These are phyloP conservation scores for Loris lydekkerianus DNA, from an alignment of 2,797 vertebrate genomes.

Conservation along the genomic window DNA sequence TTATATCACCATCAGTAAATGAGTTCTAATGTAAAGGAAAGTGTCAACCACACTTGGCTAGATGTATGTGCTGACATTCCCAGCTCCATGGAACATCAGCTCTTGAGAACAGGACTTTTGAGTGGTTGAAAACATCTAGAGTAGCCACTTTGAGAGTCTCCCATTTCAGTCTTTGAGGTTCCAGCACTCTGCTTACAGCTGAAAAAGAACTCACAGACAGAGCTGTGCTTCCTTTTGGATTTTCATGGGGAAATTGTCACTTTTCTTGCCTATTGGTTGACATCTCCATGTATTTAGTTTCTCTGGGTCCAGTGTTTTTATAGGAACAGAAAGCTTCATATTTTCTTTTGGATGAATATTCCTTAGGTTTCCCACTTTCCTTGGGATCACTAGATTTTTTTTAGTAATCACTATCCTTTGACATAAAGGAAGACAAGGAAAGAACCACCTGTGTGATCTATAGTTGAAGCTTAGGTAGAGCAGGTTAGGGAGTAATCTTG, in stretches of 20 bases:
- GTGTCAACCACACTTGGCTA: not conserved
- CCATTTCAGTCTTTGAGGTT: slow-evolving; percentile 46
- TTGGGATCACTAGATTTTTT: slow-evolving; percentile 2
- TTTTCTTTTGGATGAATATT: slow-evolving; percentile 5
- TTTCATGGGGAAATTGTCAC: slow-evolving; percentile 10
- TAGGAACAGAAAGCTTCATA: not conserved
- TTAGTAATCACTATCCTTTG: slow-evolving; percentile 52
- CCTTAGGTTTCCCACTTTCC: not conserved
- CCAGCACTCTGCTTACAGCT: not conserved
- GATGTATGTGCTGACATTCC: not conserved
- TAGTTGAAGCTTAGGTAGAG: not conserved
- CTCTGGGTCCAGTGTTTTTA: slow-evolving; percentile 30
- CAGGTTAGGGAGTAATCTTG: not conserved
- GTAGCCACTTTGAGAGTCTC: slow-evolving; percentile 19
- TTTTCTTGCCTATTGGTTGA: slow-evolving; percentile 32
- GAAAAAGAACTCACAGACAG: slow-evolving; percentile 42
- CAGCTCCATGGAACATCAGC: not conserved
- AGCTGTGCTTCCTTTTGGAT: slow-evolving; percentile 25
- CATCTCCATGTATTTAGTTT: not conserved
- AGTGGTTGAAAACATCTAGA: slow-evolving; percentile 43
- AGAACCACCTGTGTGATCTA: not conserved
- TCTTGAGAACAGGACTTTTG: not conserved
- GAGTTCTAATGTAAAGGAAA: slow-evolving; percentile 52
- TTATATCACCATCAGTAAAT: slow-evolving; percentile 41
- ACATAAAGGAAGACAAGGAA: slow-evolving; percentile 41